Evolutionary conservation across 2,797 vertebrate species (phyloP).

Genomic region (Triplophysa bombifrons): DNA sequence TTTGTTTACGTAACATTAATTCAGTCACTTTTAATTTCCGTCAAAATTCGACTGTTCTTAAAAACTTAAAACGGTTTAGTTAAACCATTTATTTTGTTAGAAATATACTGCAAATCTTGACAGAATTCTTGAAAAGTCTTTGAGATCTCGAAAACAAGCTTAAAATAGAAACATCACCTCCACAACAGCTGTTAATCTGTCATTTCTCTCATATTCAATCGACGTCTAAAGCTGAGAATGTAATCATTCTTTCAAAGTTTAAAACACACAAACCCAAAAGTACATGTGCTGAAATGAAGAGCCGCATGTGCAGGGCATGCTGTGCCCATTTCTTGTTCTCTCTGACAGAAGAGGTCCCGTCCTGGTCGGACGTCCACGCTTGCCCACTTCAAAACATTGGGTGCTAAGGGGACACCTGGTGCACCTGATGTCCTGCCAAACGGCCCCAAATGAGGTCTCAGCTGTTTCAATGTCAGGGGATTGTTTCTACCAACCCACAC

Average conservation of each 20-base stretch:
- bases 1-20: no score
- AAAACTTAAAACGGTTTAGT: no score
- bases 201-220: constrained; percentile 34
- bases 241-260: constrained; percentile 20
- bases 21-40: no score
- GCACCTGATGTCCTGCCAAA: constrained; percentile 69
- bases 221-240: constrained; percentile 3
- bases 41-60: no score
- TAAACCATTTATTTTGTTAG: neutral
- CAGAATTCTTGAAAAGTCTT: neutral
- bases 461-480: constrained; percentile 67
- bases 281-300: neutral
- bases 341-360: constrained; percentile 62
- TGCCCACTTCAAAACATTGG: constrained; percentile 67
- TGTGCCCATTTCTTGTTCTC: constrained; percentile 33
- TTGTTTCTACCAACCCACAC: constrained; percentile 62
- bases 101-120: neutral
- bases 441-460: constrained; percentile 66
- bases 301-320: constrained; percentile 22
- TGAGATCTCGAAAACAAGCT: constrained; percentile 6
- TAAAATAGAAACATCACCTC: constrained; percentile 12
- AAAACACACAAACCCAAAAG: constrained; percentile 14
- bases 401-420: constrained; percentile 73
- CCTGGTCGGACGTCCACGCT: constrained; percentile 54
- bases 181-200: constrained; percentile 17